Base-by-base conservation (phyloP, 2,888 invertebrate species). In the Lasioglossum zephyrum region DNA sequence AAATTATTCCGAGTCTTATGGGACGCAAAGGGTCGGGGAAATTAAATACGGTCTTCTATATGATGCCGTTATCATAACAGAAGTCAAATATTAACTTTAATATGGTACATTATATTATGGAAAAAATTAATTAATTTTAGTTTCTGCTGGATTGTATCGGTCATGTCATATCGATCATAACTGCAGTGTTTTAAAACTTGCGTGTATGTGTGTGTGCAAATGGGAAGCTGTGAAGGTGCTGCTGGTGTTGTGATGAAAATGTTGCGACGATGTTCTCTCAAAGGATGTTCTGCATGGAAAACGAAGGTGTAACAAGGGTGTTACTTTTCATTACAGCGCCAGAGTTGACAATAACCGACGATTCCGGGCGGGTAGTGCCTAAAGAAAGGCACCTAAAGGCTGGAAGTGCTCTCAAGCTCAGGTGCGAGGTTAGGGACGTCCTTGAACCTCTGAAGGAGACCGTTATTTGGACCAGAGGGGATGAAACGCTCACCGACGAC, bases 371-470 rank as follows among this genome's bases (percentile, higher is more conserved):
- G 89, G 95, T 95, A 88, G 96, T 96, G 90, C 95, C 96, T 74
- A 96, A 94, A 49, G 96, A 96, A 93, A 95, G 96, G 84, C 96
- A 96, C 94, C 96, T 96, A 92, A 96, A 96, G 93, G 96, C 96
- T 44, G 96, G 96, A 69, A 96, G 96, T 90, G 95, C 95, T 57
- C 94, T 96, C 84, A 96, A 96, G 92, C 94, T 96, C 87, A 96
- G 96, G 82, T 96, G 96, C 94, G 94, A 96, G 85, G 96, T 96
- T 22, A 92, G 94, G 77, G 94, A 95, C 84, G 92, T 95, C 77
- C 87, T 92, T 9, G 93, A 96, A 87, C 95, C 94, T 72, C 94
- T 95, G 57, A 95, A 95, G 88, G 95, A 95, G 90, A 95, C 95
- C 70, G 95, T 96, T 89, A 94, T 95, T 89, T 96, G 96, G 96